Evolutionary conservation across 2,797 vertebrate genomes (phyloP), one percentile per base, ranked within the genome.

Genomic region (Odontamblyopus lacepedii): DNA sequence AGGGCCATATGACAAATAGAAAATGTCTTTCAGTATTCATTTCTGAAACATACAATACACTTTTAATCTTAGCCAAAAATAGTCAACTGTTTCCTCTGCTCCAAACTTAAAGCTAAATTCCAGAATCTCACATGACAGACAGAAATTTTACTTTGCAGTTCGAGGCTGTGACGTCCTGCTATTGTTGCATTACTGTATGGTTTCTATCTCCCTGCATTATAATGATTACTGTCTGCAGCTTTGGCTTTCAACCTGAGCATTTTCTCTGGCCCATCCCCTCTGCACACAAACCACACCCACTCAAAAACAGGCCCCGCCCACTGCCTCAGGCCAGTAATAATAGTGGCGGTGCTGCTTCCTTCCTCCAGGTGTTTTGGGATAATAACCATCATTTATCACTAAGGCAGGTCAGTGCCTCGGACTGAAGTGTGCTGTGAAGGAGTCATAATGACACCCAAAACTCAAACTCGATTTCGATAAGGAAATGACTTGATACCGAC

Each of bases 351-450:
- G 35, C 11, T 1, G 62, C 62, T 63, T 63, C 62, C 62, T 41
- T 19, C 41, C 62, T 63, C 62, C 62, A 63, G 62, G 62, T 63
- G 62, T 44, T 63, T 44, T 41, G 19, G 16, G 35, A 44, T 63
- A 63, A 63, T 63, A 41, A 63, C 62, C 62, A 13, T 63, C 35
- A 63, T 63, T 63, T 44, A 63, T 41, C 62, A 41, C 35, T 13
- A 23, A n/a, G 19, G 27, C 62, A 63, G 62, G 19, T n/a, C 62
- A 23, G 62, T 19, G 60, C 59, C 29, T 38, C 30, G 19, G 32
- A 63, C 61, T 38, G 30, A 63, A 19, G 29, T 5, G 61, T 38
- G 61, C 55, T 0, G 4, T 11, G 12, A 57, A 57, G 53, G 4
- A 48, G 44, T 44, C 13, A 16, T 15, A 13, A 15, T 4, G 13